Conservation (phyloP, 2,888 invertebrate species). For the Lymantria monacha region DNA sequence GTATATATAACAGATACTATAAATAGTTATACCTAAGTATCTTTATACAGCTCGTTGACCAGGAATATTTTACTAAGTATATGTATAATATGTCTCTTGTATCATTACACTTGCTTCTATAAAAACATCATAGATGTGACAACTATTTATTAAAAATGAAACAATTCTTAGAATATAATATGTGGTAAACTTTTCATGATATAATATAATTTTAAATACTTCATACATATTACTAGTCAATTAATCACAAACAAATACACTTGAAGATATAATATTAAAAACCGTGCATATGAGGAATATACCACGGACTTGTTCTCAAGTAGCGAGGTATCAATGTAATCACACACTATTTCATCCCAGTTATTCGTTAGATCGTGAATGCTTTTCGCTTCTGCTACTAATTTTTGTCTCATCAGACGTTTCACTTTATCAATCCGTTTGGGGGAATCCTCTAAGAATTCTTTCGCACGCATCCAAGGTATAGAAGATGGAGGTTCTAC, state of each 20-base stretch:
- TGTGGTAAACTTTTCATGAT: too few species aligned
- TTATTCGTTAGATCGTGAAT: conserved; percentile 65
- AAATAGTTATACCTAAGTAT: too few species aligned
- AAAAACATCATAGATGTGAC: too few species aligned
- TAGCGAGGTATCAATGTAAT: conserved; percentile 56
- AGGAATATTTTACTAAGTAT: too few species aligned
- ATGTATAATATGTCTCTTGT: too few species aligned
- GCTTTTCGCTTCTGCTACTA: conserved; percentile 52
- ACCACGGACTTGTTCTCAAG: neutral
- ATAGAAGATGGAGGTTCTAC: conserved; percentile 49
- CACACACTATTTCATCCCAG: conserved; percentile 69
- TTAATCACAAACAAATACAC: neutral
- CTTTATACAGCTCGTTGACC: too few species aligned
- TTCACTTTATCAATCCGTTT: conserved; percentile 51
- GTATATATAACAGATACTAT: too few species aligned
- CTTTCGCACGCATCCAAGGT: conserved; percentile 43
- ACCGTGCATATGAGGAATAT: neutral
- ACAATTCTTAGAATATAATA: too few species aligned
- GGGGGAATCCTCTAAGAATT: conserved; percentile 48
- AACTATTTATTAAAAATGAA: too few species aligned
- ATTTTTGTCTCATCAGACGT: conserved; percentile 60
- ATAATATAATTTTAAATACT: neutral
- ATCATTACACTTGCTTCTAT: too few species aligned
- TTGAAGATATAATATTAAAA: neutral
- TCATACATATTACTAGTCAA: neutral